Base-by-base conservation (phyloP, 2,888 invertebrate genomes). In the Metopia argyrocephala region DNA sequence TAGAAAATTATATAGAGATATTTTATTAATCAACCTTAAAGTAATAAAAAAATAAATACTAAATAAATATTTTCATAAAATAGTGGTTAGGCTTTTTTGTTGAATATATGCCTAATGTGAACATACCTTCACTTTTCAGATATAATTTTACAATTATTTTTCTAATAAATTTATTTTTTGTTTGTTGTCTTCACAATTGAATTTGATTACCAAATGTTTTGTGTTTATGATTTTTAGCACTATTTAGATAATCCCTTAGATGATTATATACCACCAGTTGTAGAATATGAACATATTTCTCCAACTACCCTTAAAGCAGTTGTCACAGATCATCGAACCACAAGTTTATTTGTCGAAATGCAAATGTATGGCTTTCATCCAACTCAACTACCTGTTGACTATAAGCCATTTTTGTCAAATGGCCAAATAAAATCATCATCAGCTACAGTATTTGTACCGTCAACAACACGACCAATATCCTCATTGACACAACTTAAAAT, bases 331-430 rank as follows among this genome's bases (percentile, higher is more conserved):
- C 84, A 76, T 15, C 83, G 87, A 31, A 84, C 85, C 3, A 85
- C 71, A 23, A 84, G 83, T 52, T 70, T 89, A 27, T 88, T 87
- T 80, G 89, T 86, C 21, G 85, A 87, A 83, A 88, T 89, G 86
- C 85, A 85, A 64, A 57, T 89, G 56, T 89, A 88, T 82, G 89
- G 89, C n/a, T 89, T 85, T 69, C 76, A 76, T 31, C 85, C 86
- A 6, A 73, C 75, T 7, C 83, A 85, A 18, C 76, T 80, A 48
- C 86, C 88, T 7, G 62, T 79, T 27, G 69, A 65, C 25, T 89
- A 85, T 28, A 83, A 74, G 27, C 84, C 87, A 23, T 87, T 85
- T 65, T 70, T 88, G 82, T 80, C 84, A 56, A 79, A 56, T 25
- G 50, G 62, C 52, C 76, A 74, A 69, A 76, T 68, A 59, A 15